phyloP scores from a whole-genome alignment of 2,797 vertebrate species.

The Periophthalmus magnuspinnatus region DNA sequence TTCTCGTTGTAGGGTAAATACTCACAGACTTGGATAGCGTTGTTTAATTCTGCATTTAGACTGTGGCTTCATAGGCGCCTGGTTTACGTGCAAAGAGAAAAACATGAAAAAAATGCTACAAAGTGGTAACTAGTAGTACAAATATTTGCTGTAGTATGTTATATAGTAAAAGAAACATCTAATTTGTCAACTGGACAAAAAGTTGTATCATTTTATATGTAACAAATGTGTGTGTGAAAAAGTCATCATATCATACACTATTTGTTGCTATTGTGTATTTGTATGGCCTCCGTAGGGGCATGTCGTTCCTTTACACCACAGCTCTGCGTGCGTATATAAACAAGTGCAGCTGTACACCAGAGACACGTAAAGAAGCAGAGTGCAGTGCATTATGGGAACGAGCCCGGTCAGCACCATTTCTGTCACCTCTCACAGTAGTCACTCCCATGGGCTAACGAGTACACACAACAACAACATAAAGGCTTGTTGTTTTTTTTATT shows the following conservation, averaged over 20 bases:
- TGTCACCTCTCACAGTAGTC: constrained; percentile 25
- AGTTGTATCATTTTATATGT: too few species aligned
- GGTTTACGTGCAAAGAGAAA: too few species aligned
- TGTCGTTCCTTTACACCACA: constrained; percentile 1
- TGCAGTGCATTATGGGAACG: constrained; percentile 38
- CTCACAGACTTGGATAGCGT: neutral
- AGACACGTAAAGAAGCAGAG: constrained; percentile 46
- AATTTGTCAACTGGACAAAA: too few species aligned
- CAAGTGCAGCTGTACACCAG: constrained; percentile 43
- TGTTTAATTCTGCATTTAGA: neutral
- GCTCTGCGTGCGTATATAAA: constrained; percentile 37
- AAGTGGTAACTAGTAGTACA: too few species aligned
- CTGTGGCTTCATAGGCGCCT: too few species aligned
- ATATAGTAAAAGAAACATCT: too few species aligned
- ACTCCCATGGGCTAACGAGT: constrained; percentile 50
- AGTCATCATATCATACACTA: neutral
- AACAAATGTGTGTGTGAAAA: neutral
- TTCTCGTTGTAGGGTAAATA: neutral
- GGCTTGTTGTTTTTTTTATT: constrained; percentile 58
- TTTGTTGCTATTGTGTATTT: neutral
- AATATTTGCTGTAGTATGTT: too few species aligned
- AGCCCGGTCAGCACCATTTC: constrained; percentile 55
- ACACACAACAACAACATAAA: constrained; percentile 42
- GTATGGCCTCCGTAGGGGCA: neutral
- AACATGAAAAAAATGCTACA: too few species aligned